Evolutionary conservation across 2,888 invertebrate genomes (phyloP), one percentile per base, ranked within the genome.

Genomic region (Sturmia bella): DNA sequence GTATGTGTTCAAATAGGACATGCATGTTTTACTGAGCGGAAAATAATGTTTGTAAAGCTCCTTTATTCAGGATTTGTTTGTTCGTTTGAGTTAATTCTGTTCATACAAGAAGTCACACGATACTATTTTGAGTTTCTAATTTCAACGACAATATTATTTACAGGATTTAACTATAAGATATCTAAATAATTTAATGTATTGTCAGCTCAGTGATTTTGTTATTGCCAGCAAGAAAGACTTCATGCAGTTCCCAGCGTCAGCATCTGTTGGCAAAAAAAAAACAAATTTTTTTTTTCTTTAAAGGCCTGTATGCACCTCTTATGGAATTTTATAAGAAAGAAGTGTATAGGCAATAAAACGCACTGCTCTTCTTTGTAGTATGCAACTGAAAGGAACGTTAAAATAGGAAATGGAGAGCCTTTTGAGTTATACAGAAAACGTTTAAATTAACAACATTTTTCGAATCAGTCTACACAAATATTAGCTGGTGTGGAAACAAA

Each of bases 71-170:
- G 57, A 45, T 43, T 45, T 32, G 19, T 48, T 37, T 21, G 52
- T 52, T 39, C n/a, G 52, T 52, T 39, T 39, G 48, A 48, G 39
- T 17, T 39, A 24, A 32, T 37, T 32, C 37, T 48, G 24, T 57
- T 4, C n/a, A n/a, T 48, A 21, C 17, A 19, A 56, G 56, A 6
- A 19, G 21, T 37, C 45, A 45, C 56, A 45, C 19, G 56, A 45
- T 48, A 48, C 24, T 13, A 59, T 59, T 61, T 61, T 27, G 15
- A 37, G 73, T 54, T 37, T 64, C 27, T 24, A 54, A 37, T 63
- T 64, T 43, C 32, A 64, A 45, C 56, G 37, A 37, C 32, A 74
- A 39, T 37, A 56, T 27, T 45, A 39, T 61, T 39, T 48, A 50
- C 48, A 72, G 39, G 59, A 59, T 59, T 50, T 59, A 2, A 4